Conservation (phyloP, 2,797 vertebrate species). For the Danio choprae region DNA sequence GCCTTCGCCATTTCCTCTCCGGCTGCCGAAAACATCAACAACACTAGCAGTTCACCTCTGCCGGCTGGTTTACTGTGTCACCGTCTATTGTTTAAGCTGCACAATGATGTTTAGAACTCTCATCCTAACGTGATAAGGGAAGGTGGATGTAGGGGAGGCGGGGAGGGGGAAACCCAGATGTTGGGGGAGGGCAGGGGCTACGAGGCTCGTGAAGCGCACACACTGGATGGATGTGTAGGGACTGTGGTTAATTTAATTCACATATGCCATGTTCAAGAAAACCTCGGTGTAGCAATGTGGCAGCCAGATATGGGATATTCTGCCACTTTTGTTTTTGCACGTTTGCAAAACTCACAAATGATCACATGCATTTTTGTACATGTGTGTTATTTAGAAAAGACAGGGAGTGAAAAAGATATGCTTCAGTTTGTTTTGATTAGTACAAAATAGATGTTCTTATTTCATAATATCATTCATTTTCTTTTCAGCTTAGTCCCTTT, state of each 20-base stretch:
- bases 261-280: conserved; percentile 41
- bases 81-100: conserved; percentile 56
- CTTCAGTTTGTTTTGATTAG: not conserved
- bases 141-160: conserved; percentile 42
- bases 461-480: not conserved
- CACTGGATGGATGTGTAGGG: conserved; percentile 18
- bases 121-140: not conserved
- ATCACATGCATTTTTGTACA: not conserved
- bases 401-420: not conserved
- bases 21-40: conserved; percentile 27
- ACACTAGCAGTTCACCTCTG: conserved; percentile 25
- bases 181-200: conserved; percentile 8
- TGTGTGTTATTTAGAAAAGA: not conserved
- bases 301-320: conserved; percentile 46
- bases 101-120: conserved; percentile 59
- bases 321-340: not conserved
- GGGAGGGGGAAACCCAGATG: conserved; percentile 4
- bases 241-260: conserved; percentile 43
- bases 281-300: conserved; percentile 53
- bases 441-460: not conserved
- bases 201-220: conserved; percentile 29
- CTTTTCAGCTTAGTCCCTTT: too few species aligned
- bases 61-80: conserved; percentile 42
- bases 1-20: conserved; percentile 33
- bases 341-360: conserved; percentile 2